Evolutionary conservation across 2,888 invertebrate genomes (phyloP), one percentile per base, ranked within the genome.

Genomic region (Microplitis deprimator): DNA sequence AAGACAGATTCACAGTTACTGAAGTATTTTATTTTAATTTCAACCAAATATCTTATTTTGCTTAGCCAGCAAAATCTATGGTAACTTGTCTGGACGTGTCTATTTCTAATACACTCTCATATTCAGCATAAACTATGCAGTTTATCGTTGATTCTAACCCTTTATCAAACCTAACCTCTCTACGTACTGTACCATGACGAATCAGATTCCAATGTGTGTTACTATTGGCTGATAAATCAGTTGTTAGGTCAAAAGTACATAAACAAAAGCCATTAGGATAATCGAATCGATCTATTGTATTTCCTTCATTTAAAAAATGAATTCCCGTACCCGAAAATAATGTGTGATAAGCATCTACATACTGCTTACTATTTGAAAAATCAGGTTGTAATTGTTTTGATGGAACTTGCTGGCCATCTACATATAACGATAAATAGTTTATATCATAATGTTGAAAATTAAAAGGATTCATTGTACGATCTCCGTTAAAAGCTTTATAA

Each of bases 381-480:
- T 75, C 16, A 10, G 73, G 62, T 64, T 73, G 39, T 5, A 62
- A n/a, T 38, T 64, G 39, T 64, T 73, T 73, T 40, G 60, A 29
- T 6, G 64, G 73, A 6, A 73, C 62, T 60, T 73, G 73, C 13
- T 20, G 8, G 10, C 73, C 39, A 7, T 72, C n/a, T 5, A 73
- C 73, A 20, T 73, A 73, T 41, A 73, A 20, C 7, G 62, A 73
- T 29, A 29, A 39, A 29, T 73, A 73, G 39, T 73, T 73, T 10
- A 41, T 73, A 8, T n/a, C 29, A 73, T n/a, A 73, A 60, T 70
- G 17, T 8, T 75, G 62, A 29, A 79, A 79, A 62, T 79, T 75
- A 39, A 81, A 81, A 0, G 61, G 70, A 16, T 70, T 70, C 16
- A 41, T 7, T 13, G n/a, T 8, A 2, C 0, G 16, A 20, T 70